Base-by-base conservation (phyloP, 2,113 vertebrate genomes). In the Isurus oxyrinchus region DNA sequence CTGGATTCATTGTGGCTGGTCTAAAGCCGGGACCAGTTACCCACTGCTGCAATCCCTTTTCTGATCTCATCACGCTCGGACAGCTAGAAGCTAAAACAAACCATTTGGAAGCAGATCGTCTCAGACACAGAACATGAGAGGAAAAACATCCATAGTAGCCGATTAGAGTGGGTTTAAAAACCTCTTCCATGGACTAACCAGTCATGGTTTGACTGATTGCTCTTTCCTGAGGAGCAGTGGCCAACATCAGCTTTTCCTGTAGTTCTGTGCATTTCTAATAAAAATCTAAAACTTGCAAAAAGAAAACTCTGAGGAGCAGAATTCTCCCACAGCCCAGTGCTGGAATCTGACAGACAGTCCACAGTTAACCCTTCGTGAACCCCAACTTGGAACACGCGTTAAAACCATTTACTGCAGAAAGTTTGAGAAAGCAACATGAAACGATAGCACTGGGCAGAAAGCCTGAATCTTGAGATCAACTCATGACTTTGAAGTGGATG, bases 401-500 rank as follows among this genome's bases (percentile, higher is more conserved):
- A 69, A 95, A 95, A 95, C 67, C 94, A 95, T 49, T 55, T 72
- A 95, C 94, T 95, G 94, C 27, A 67, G 49, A 72, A 95, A 67
- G 69, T 95, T 72, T 31, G 44, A 72, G 66, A 72, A 95, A 95
- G 66, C 94, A 55, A 67, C 44, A 40, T 95, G 94, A 95, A 55
- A 72, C 69, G 67, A 72, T 95, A 95, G 94, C 40, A 95, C 44
- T 95, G 66, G 94, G 94, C 94, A 55, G 66, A 95, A 95, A 72
- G 49, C 94, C 94, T 95, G 67, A 67, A 95, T 69, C 63, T 93
- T n/a, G 49, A 53, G 94, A 55, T 72, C 66, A 76, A 76, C 55
- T 59, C 88, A 59, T 55, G 88, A 59, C 44, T 40, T 95, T 95
- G 23, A 95, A 95, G 66, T 53, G 67, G 55, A 19, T 27, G 67